Evolutionary conservation across 2,113 vertebrate genomes (phyloP).

Genomic region (Nipponia nippon): DNA sequence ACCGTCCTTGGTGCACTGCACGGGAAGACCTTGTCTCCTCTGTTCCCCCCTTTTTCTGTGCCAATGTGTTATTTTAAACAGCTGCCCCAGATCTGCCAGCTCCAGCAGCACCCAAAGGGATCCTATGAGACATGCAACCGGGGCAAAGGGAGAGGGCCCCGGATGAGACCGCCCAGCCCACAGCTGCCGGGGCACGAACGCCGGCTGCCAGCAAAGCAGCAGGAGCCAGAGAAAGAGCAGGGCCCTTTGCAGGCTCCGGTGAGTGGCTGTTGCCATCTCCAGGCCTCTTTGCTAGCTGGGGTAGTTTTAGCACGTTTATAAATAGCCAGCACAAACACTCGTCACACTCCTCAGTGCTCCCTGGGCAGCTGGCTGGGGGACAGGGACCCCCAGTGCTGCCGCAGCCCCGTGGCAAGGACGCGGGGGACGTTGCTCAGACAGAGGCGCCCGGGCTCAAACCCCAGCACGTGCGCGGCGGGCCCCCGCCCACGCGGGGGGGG

Average conservation of each 20-base stretch:
- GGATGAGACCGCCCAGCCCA: neutral
- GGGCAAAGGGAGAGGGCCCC: neutral
- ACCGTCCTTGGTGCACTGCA: accelerated
- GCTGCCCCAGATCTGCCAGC: slow-evolving; percentile 70
- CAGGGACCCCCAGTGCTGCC: neutral
- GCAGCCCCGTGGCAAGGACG: neutral
- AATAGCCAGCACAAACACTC: neutral
- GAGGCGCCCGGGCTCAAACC: neutral
- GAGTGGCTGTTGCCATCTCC: neutral
- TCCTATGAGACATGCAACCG: neutral
- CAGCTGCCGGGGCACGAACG: accelerated
- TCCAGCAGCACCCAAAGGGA: slow-evolving; percentile 54
- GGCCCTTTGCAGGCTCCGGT: neutral
- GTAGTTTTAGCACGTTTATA: neutral
- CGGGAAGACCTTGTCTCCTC: slow-evolving; percentile 62
- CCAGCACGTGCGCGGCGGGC: accelerated
- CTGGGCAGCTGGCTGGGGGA: neutral
- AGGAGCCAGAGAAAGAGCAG: neutral
- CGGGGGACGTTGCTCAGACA: accelerated
- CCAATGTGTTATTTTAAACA: slow-evolving; percentile 71
- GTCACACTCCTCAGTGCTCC: neutral
- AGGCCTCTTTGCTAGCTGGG: neutral
- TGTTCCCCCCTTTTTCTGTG: slow-evolving; percentile 8
- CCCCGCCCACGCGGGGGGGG: neutral
- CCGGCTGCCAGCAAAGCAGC: neutral